Conservation (phyloP, 2,888 invertebrate genomes). For the Spodoptera picta region DNA sequence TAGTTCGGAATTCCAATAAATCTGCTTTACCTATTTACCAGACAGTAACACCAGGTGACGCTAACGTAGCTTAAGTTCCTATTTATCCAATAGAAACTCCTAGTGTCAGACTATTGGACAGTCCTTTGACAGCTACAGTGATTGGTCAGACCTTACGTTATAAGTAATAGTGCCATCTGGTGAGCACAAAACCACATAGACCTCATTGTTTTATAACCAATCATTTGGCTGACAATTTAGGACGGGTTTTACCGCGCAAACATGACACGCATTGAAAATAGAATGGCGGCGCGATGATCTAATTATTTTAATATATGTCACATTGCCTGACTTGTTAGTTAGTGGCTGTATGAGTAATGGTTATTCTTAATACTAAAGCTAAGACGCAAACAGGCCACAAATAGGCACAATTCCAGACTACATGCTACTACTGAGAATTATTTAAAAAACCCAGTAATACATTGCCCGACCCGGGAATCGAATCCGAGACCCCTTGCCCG, state of each 20-base stretch:
- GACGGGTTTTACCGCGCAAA: slow-evolving; percentile 47
- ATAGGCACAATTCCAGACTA: too few relatives aligned
- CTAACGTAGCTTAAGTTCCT: too few relatives aligned
- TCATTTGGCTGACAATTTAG: slow-evolving; percentile 50
- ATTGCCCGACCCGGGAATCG: too few relatives aligned
- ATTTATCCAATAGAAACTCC: too few relatives aligned
- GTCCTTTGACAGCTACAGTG: too few relatives aligned
- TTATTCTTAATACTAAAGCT: background rate
- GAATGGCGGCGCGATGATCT: slow-evolving; percentile 57
- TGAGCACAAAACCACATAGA: slow-evolving; percentile 10
- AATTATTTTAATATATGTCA: slow-evolving; percentile 55
- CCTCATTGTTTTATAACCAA: slow-evolving; percentile 47
- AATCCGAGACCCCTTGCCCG: too few relatives aligned
- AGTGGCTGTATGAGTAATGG: background rate
- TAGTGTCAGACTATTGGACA: too few relatives aligned
- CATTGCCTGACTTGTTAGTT: background rate
- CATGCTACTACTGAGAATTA: too few relatives aligned
- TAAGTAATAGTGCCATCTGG: slow-evolving; percentile 1
- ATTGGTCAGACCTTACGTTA: too few relatives aligned
- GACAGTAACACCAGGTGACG: background rate
- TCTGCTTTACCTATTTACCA: slow-evolving; percentile 21
- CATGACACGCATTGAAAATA: slow-evolving; percentile 60
- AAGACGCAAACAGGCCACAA: too few relatives aligned
- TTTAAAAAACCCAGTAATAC: too few relatives aligned
- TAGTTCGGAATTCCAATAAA: slow-evolving; percentile 16